Evolutionary conservation across 2,888 invertebrate species (phyloP).

Genomic region (Morpho achilles): DNA sequence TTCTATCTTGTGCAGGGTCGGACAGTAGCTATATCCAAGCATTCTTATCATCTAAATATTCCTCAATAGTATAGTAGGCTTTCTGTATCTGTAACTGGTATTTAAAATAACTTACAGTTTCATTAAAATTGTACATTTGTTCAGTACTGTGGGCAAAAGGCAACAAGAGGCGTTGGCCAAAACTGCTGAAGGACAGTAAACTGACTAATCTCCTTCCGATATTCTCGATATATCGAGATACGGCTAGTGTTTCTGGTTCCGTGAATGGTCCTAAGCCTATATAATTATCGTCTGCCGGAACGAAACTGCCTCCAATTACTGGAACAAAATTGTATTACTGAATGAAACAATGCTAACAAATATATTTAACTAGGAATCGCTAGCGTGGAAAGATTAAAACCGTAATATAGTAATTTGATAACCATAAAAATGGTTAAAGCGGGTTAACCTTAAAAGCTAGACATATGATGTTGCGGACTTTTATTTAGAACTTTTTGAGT

Average conservation of each 20-base stretch:
- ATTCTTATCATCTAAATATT: too few relatives aligned
- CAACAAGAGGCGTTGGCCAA: constrained; percentile 80
- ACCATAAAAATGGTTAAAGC: too few relatives aligned
- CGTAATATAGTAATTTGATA: too few relatives aligned
- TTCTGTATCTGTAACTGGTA: too few relatives aligned
- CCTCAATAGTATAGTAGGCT: neutral
- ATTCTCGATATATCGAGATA: constrained; percentile 62
- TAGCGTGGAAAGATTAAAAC: too few relatives aligned
- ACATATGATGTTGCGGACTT: too few relatives aligned
- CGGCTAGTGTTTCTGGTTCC: constrained; percentile 70
- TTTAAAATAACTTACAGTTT: constrained; percentile 52
- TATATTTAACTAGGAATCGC: neutral
- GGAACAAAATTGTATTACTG: constrained; percentile 29
- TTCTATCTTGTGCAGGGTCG: too few relatives aligned
- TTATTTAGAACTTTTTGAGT: too few relatives aligned
- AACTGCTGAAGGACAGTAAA: constrained; percentile 82
- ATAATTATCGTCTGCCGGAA: constrained; percentile 58
- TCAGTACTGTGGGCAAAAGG: constrained; percentile 76
- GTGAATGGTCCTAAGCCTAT: constrained; percentile 78
- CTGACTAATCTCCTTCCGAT: constrained; percentile 63
- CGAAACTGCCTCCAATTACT: constrained; percentile 70
- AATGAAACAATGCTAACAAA: neutral
- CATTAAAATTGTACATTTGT: constrained; percentile 64
- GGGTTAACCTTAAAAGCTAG: too few relatives aligned
- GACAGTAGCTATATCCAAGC: too few relatives aligned